Percentiles rank a stretch among this genome's conserved stretches.
These are phyloP conservation scores for Mionectes olivaceus DNA, from an alignment of 2,797 vertebrate species.

Conservation along the genomic window DNA sequence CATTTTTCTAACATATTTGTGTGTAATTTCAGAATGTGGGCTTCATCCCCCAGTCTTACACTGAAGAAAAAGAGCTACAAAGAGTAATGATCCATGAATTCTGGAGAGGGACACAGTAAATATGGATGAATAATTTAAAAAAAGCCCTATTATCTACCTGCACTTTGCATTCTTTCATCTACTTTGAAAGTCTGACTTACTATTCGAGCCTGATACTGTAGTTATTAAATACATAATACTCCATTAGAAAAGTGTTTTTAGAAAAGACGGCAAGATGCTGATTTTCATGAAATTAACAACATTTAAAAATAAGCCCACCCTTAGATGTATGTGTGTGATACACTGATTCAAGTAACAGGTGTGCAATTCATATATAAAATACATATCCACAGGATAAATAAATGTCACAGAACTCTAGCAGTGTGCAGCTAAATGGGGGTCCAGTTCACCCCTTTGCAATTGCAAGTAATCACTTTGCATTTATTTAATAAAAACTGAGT, in stretches of 20 bases:
- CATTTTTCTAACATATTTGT: slow-evolving; percentile 75
- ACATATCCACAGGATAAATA: not conserved
- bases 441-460: not conserved
- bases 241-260: not conserved
- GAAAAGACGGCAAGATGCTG: not conserved
- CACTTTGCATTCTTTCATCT: not conserved
- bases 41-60: slow-evolving; percentile 59
- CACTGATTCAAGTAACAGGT: not conserved
- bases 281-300: not conserved
- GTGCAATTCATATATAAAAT: not conserved
- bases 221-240: not conserved
- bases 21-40: slow-evolving; percentile 53
- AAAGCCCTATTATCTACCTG: not conserved
- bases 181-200: slow-evolving; percentile 13
- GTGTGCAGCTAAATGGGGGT: not conserved
- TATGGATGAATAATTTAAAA: slow-evolving; percentile 30
- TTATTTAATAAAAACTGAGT: slow-evolving; percentile 5
- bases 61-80: slow-evolving; percentile 46
- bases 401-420: not conserved
- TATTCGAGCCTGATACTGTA: not conserved
- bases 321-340: not conserved
- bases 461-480: not conserved
- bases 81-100: slow-evolving; percentile 71
- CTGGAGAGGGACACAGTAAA: not conserved
- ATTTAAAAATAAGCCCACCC: not conserved